Evolutionary conservation across 1,140 invertebrate species (phyloP), one percentile per base, ranked within the genome.

Genomic region (Penaeus chinensis): DNA sequence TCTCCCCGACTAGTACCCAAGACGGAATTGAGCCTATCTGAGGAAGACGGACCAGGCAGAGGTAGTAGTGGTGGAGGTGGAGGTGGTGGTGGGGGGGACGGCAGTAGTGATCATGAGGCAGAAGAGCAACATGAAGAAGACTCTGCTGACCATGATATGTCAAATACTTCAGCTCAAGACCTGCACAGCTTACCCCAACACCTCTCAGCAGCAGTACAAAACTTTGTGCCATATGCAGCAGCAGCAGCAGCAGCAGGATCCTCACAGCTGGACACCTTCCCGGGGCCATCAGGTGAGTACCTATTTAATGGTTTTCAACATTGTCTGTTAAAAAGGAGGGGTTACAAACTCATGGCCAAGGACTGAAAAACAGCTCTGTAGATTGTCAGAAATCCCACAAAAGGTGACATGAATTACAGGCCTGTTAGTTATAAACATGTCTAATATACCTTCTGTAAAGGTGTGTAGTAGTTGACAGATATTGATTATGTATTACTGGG

Each of bases 181-280:
- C 82, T 88, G 74, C 87, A 88, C 84, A 82, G 87, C 18, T 60
- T 88, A 71, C 87, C 87, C 54, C 85, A 81, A 71, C 87, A 88
- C 87, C 87, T 88, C 87, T 84, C 87, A 84, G 87, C 87, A 88
- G 87, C 87, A 88, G 87, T 88, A 88, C 87, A 88, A 88, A 88
- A 88, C 66, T 88, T 88, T 84, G 87, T 88, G 87, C 87, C 87
- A 88, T 88, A 88, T 71, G 80, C 81, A 78, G 84, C 77, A 83
- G 87, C 87, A 69, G 87, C 87, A 84, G 87, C 82, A 88, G 80
- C 86, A 88, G 87, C 81, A 83, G 87, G 87, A 88, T 88, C 87
- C 82, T 88, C 87, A 69, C 87, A 88, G 82, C 87, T 88, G 87
- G 87, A 88, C 42, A 88, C 82, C 87, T 88, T 84, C 78, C 87